A percentile compares a stretch with the other conserved stretches of the same genome.
These are phyloP conservation scores for Stercorarius parasiticus DNA, from an alignment of 2,113 vertebrate genomes.

Conservation along the genomic window DNA sequence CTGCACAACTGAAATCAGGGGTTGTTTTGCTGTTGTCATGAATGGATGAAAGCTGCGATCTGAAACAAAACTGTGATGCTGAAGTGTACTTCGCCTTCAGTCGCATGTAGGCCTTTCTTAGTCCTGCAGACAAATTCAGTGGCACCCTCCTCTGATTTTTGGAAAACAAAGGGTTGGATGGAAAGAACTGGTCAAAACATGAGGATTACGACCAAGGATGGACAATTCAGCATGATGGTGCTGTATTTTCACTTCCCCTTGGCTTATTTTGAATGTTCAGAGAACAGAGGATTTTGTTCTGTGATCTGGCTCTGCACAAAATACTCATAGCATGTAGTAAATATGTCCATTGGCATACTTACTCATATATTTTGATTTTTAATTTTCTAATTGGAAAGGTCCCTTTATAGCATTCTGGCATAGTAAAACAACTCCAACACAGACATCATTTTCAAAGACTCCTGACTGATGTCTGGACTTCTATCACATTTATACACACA, in stretches of 20 bases:
- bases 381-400: neutral
- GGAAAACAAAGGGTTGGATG: neutral
- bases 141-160: neutral
- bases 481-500: neutral
- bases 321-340: neutral
- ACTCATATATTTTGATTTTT: neutral
- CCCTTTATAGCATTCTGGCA: neutral
- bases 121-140: neutral
- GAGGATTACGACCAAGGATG: neutral
- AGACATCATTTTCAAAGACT: neutral
- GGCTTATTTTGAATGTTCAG: neutral
- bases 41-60: neutral
- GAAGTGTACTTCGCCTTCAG: neutral
- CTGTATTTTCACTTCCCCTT: neutral
- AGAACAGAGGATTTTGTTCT: neutral
- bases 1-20: neutral
- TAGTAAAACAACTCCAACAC: neutral
- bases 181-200: neutral
- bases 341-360: neutral
- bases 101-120: neutral
- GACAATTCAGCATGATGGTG: neutral
- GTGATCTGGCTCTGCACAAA: neutral
- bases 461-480: neutral
- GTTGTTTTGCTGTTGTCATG: slow-evolving; percentile 9
- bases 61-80: neutral